These are phyloP conservation scores for Arctocebus calabarensis DNA, from an alignment of 2,797 vertebrate species.

Conservation along the genomic window DNA sequence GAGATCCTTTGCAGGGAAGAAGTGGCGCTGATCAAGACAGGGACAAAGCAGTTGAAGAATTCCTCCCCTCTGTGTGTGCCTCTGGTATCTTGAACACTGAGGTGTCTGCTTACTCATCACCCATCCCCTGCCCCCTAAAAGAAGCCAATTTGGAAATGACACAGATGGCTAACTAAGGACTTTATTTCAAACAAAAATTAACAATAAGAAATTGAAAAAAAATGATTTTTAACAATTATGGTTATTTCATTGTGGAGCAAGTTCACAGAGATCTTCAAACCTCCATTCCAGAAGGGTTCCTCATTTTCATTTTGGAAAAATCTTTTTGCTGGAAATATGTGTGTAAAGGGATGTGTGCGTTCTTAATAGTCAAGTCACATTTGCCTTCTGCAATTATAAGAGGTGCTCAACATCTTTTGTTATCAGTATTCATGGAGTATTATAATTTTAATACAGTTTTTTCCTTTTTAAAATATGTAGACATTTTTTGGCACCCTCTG, in stretches of 20 bases:
- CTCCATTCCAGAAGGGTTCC: neutral
- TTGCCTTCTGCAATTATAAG: no score
- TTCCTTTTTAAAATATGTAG: no score
- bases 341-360: neutral
- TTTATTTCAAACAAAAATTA: slow-evolving; percentile 81
- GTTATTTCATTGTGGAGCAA: neutral
- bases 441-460: no score
- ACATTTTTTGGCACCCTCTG: no score
- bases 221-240: no score
- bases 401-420: no score
- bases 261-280: neutral
- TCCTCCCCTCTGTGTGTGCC: neutral
- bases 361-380: no score
- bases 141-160: neutral
- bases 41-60: neutral
- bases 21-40: neutral
- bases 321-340: neutral
- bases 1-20: neutral
- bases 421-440: no score
- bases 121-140: fast-evolving
- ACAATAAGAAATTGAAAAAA: slow-evolving; percentile 78
- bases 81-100: neutral
- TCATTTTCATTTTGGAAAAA: neutral
- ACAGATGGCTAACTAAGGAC: slow-evolving; percentile 80
- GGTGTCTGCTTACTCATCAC: neutral